phyloP scores from a whole-genome alignment of 2,888 invertebrate genomes.

The Drosophila peninsularis region DNA sequence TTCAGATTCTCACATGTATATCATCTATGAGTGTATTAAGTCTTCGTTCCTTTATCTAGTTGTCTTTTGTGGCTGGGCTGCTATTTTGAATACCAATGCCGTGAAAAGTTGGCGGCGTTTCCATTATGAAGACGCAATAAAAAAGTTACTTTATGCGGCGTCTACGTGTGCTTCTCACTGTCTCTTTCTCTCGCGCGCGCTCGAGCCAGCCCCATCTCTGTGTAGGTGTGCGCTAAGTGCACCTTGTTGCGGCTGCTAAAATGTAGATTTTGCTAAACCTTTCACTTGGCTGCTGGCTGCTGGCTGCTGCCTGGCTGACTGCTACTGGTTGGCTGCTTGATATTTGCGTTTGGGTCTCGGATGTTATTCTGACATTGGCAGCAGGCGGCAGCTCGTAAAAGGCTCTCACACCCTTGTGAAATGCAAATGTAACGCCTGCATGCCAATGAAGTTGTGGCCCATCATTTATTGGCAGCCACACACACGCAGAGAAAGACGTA shows the following conservation, averaged over 20 bases:
- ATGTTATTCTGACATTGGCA: slow-evolving; percentile 65
- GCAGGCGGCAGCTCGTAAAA: slow-evolving; percentile 54
- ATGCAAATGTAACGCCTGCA: slow-evolving; percentile 63
- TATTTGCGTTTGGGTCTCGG: slow-evolving; percentile 43
- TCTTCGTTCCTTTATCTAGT: background rate
- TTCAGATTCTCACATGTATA: background rate
- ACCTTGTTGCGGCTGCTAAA: slow-evolving; percentile 69
- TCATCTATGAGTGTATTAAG: slow-evolving; percentile 9
- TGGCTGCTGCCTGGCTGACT: slow-evolving; percentile 14
- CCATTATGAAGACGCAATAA: slow-evolving; percentile 74
- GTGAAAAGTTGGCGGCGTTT: slow-evolving; percentile 62
- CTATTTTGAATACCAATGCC: slow-evolving; percentile 78
- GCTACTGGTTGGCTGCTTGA: slow-evolving; percentile 11
- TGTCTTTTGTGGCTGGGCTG: slow-evolving; percentile 42
- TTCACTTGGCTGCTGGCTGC: slow-evolving; percentile 38
- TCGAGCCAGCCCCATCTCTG: background rate
- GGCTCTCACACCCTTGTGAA: slow-evolving; percentile 52
- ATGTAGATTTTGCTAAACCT: slow-evolving; percentile 69
- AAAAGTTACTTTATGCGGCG: slow-evolving; percentile 74
- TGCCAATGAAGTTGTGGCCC: slow-evolving; percentile 55
- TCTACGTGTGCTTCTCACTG: slow-evolving; percentile 56
- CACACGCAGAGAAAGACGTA: slow-evolving; percentile 10
- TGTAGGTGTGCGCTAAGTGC: slow-evolving; percentile 58
- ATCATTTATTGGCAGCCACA: slow-evolving; percentile 35
- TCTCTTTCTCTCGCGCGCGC: background rate